Base-by-base conservation (phyloP, 1,140 invertebrate species). In the Scaptomyza graminum region DNA sequence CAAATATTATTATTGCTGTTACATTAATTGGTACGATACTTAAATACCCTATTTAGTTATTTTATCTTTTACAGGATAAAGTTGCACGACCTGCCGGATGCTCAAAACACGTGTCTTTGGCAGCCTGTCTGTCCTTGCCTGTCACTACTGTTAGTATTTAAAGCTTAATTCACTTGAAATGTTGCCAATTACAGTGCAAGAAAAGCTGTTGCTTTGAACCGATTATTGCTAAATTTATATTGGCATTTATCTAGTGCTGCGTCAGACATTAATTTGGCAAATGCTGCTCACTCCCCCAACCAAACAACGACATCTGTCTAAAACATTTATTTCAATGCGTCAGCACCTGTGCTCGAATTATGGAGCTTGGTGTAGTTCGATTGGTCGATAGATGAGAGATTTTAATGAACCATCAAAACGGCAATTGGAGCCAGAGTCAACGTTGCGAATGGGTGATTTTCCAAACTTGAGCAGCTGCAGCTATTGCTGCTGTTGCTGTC, bases 361-460 rank as follows among this genome's bases (percentile, higher is more conserved):
- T 80, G 5, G 39, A 22, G 13, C n/a, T n/a, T 16, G 11, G 18
- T 11, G 12, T n/a, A 18, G 76, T 64, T 62, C 60, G 61, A 73
- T 49, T 82, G 74, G 51, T 68, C 37, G 60, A 57, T 44, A 60
- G 71, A 50, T 56, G 79, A 34, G 28, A 46, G 22, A 87, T 87
- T 81, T 81, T 72, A 85, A 87, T 81, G 81, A 85, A 75, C 81
- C 82, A 85, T 82, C 81, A 78, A 85, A 57, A 75, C 37, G 77
- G 81, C 77, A 71, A 80, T 84, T 80, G 81, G 50, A 69, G 61
- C 39, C 31, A 8, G 62, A 39, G 79, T 28, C 74, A 78, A 61
- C 81, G 81, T 75, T 81, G 82, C 82, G 81, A 87, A 87, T 85
- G 81, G 71, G 77, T 61, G 78, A 85, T 87, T 82, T 78, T 52